Conservation (phyloP, 37 sponge, comb jelly and placozoan species). For the Beroe ovata region DNA sequence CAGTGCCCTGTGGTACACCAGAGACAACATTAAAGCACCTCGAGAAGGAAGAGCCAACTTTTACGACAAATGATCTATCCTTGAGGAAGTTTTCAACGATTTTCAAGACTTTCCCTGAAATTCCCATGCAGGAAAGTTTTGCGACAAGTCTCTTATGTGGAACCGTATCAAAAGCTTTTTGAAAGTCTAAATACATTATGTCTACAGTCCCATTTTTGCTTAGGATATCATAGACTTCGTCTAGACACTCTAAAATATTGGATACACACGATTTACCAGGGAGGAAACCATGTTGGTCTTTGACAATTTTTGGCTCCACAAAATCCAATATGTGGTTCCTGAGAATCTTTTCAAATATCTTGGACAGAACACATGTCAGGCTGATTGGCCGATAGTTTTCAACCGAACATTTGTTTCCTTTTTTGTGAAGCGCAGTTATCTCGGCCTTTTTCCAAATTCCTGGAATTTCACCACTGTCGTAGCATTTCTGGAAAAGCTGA, state of each 20-base stretch:
- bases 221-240: slow-evolving; percentile 4
- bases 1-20: slow-evolving; percentile 49
- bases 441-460: slow-evolving; percentile 3
- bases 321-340: slow-evolving; percentile 15
- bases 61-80: slow-evolving; percentile 23
- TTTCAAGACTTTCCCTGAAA: background rate
- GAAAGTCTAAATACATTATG: slow-evolving; percentile 9
- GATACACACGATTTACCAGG: slow-evolving; percentile 33
- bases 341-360: slow-evolving; percentile 38
- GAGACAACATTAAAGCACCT: slow-evolving; percentile 5
- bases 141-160: background rate
- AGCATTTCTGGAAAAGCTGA: slow-evolving; percentile 9
- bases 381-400: slow-evolving; percentile 41
- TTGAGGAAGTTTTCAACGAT: slow-evolving; percentile 40
- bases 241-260: background rate
- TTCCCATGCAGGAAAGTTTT: background rate
- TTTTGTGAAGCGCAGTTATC: background rate
- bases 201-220: background rate
- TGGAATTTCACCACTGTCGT: slow-evolving; percentile 4
- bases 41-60: slow-evolving; percentile 1
- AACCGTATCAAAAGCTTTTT: slow-evolving; percentile 15
- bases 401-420: background rate
- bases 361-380: slow-evolving; percentile 23
- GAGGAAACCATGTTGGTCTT: slow-evolving; percentile 27
- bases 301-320: background rate